phyloP scores from a whole-genome alignment of 2,113 vertebrate genomes.

The Perognathus longimembris region DNA sequence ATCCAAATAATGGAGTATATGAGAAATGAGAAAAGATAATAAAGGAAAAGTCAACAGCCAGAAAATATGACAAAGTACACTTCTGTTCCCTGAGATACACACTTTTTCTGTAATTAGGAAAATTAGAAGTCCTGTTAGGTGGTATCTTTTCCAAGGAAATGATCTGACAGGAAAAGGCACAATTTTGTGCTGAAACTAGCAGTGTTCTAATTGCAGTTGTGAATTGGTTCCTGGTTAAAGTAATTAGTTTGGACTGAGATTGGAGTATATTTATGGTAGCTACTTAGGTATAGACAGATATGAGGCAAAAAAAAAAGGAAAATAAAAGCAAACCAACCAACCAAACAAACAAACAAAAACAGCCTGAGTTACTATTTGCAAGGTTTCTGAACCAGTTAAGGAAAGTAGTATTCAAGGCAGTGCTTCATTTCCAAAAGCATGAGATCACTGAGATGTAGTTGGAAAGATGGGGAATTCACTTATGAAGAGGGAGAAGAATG shows the following conservation, averaged over 20 bases:
- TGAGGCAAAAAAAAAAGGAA: neutral
- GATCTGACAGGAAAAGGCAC: neutral
- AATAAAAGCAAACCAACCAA: too few species aligned
- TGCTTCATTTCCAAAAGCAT: neutral
- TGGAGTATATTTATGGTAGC: neutral
- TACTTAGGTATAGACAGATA: neutral
- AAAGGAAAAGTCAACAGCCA: neutral
- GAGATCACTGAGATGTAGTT: neutral
- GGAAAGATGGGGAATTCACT: neutral
- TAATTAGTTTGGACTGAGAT: neutral
- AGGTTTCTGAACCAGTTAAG: neutral
- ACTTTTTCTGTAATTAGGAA: neutral
- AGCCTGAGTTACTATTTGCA: neutral
- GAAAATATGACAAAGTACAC: neutral
- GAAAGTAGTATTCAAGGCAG: neutral
- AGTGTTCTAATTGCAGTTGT: neutral
- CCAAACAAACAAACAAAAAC: too few species aligned
- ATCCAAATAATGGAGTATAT: neutral
- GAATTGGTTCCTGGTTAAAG: neutral
- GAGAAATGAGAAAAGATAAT: neutral
- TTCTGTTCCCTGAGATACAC: neutral
- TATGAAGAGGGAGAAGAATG: neutral
- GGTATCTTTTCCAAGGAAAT: neutral
- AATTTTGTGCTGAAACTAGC: neutral
- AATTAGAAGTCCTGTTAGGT: neutral